These are phyloP conservation scores for Drosophila trapezifrons DNA, from an alignment of 1,140 invertebrate genomes.

Conservation along the genomic window DNA sequence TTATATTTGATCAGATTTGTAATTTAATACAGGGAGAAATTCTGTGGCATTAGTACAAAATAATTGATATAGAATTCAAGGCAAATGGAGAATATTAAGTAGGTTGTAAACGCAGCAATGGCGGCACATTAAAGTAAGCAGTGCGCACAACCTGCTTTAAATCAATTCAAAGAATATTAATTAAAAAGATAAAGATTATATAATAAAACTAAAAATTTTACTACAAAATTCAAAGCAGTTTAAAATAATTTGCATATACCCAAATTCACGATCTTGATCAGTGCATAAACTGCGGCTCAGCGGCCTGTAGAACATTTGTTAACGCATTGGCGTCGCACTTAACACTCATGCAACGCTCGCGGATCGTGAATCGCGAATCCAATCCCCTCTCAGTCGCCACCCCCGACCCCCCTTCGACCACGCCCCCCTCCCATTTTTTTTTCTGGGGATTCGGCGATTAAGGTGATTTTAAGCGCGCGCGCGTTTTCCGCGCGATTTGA, in stretches of 20 bases:
- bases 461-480: conserved; percentile 60
- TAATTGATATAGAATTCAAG: too few relatives aligned
- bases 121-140: too few relatives aligned
- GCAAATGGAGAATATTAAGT: too few relatives aligned
- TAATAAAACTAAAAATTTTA: too few relatives aligned
- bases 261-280: too few relatives aligned
- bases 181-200: too few relatives aligned
- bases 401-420: neutral
- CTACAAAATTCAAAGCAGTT: neutral
- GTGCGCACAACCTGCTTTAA: too few relatives aligned
- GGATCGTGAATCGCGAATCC: neutral
- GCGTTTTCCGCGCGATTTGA: conserved; percentile 76
- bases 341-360: conserved; percentile 48
- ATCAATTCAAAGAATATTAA: too few relatives aligned
- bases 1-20: conserved; percentile 1
- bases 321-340: conserved; percentile 64
- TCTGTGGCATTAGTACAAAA: too few relatives aligned
- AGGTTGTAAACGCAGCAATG: too few relatives aligned
- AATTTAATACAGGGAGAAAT: neutral
- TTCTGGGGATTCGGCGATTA: conserved; percentile 26
- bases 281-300: too few relatives aligned
- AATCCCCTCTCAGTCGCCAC: neutral
- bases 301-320: conserved; percentile 52
- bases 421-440: neutral
- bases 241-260: neutral